Base-by-base conservation (phyloP, 2,797 vertebrate genomes). In the Psittacula echo region DNA sequence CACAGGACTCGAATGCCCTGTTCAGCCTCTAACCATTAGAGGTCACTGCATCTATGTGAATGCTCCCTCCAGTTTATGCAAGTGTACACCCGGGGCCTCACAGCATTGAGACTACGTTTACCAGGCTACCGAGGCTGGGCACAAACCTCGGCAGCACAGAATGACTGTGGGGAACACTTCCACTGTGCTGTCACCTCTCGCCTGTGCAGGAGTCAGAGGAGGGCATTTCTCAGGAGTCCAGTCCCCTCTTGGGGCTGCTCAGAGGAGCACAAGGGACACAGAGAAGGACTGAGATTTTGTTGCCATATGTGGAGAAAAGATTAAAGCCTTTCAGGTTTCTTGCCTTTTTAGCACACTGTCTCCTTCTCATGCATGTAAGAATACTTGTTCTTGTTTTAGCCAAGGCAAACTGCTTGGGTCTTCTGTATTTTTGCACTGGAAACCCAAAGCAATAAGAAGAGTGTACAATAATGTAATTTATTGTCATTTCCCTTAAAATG, bases 1-100 rank as follows among this genome's bases (percentile, higher is more conserved):
- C 0, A 0, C 19, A n/a, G 42, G 32, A 12, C 34, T 23, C 2
- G 2, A 11, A 72, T 56, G 34, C 61, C 92, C 81, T 50, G 65
- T 82, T 85, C 68, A 2, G 81, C 26, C 65, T 90, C 5, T 56
- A 80, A n/a, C 90, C 75, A 1, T 90, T 87, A 93, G 89, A 88
- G 86, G 86, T 87, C 92, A 87, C 92, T 77, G 86, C 67, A 3
- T 29, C 78, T 70, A 39, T 64, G 65, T 48, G 90, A 79, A 65
- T 50, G 26, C 37, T 90, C 30, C 51, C 7, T 76, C 51, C 67
- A 39, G 51, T 45, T 42, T 26, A 1, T 1, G 8, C 45, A 45
- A 44, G 48, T 21, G 23, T 20, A 23, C 54, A 64, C 58, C 18
- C 30, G 26, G 67, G 67, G 22, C 82, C 67, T 82, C 51, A 19